Percentiles rank a stretch among this genome's conserved stretches.
phyloP scores from a whole-genome alignment of 2,797 vertebrate genomes.

The Anisognathus igniventris region DNA sequence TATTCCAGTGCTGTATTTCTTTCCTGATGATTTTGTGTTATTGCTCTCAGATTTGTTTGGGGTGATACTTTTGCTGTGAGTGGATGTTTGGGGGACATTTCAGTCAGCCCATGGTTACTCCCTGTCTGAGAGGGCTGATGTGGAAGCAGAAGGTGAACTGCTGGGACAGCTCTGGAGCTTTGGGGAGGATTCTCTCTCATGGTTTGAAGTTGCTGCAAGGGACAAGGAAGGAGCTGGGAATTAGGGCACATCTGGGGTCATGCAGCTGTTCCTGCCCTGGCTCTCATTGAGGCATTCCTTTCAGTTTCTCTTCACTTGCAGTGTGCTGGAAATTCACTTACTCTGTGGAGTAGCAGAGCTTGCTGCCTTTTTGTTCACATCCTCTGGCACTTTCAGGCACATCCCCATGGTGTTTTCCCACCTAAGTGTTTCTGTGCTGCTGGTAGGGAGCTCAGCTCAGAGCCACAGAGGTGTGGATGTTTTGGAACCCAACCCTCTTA shows the following conservation, averaged over 20 bases:
- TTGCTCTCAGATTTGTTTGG: not conserved
- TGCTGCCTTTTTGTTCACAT: not conserved
- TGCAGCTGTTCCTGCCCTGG: not conserved
- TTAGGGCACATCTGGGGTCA: not conserved
- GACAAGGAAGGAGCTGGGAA: not conserved
- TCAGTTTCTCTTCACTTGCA: not conserved
- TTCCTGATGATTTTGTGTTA: not conserved
- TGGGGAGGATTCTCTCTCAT: not conserved
- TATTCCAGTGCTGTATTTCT: not conserved
- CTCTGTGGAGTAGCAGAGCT: not conserved
- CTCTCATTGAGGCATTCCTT: not conserved
- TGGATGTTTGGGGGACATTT: not conserved
- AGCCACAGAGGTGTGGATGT: not conserved
- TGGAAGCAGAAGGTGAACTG: not conserved
- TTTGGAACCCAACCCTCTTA: not conserved
- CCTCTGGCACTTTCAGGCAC: not conserved
- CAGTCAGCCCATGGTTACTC: rapidly evolving
- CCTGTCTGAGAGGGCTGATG: not conserved
- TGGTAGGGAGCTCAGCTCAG: not conserved
- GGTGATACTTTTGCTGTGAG: not conserved
- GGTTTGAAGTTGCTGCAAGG: not conserved
- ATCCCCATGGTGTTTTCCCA: not conserved
- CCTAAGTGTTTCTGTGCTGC: not conserved
- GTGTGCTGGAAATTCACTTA: not conserved
- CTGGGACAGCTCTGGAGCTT: not conserved